Base-by-base conservation (phyloP, 92 coral and sea anemone genomes). In the Paragorgia papillata region DNA sequence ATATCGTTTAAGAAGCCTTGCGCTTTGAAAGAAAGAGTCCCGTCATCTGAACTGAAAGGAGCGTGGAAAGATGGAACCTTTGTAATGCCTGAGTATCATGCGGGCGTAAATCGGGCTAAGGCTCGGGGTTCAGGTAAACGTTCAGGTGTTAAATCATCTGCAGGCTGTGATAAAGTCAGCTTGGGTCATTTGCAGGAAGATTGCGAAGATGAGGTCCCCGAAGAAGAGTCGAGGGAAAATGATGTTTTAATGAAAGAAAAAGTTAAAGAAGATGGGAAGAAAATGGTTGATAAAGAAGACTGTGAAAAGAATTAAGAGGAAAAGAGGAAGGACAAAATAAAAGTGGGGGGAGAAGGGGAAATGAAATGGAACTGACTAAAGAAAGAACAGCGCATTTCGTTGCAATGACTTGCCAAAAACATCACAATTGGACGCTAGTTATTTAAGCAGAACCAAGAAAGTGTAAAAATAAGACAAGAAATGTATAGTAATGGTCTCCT, bases 41-140 rank as follows among this genome's bases (percentile, higher is more conserved):
- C 57, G 10, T 15, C 63, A 8, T 0, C 18, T 22, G 35, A 28
- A 22, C 75, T 17, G 50, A 31, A 58, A 33, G 44, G 37, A 25
- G 58, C 9, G 30, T 67, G 74, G 74, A 86, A 75, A 40, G 86
- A 80, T 15, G 88, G 95, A 26, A 90, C 86, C 21, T 73, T 40
- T 31, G 68, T 84, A 18, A 92, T 92, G 97, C 90, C 95, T 19
- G 97, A 92, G 60, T 87, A 85, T 73, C 85, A 84, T n/a, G 83
- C 87, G 15, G 97, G 93, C 19, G 65, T 79, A 63, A 46, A 88
- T 14, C 84, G 85, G 7, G 60, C 69, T 0, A 89, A 84, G 56
- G 73, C 51, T 21, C 67, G 48, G 1, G 17, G 69, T 22, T 17
- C 2, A n/a, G 26, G 30, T 43, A 67, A 67, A 43, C 8, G 39